phyloP scores from a whole-genome alignment of 2,797 vertebrate genomes.

The Lepidocolaptes lacrymiger region DNA sequence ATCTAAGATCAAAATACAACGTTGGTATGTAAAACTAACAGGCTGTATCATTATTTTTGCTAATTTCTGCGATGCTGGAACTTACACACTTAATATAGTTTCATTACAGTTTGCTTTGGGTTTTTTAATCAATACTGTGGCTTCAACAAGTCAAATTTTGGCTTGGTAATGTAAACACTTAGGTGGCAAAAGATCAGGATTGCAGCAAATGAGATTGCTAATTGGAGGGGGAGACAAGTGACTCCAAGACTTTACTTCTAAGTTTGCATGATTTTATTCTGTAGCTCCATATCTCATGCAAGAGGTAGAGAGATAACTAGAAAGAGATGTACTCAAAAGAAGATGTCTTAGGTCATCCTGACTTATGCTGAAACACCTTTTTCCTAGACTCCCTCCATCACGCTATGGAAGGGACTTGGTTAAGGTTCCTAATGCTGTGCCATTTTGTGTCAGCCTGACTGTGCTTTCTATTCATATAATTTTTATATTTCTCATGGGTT shows the following conservation, averaged over 20 bases:
- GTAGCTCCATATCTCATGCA: not conserved
- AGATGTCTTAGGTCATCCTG: not conserved
- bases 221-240: not conserved
- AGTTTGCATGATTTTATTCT: not conserved
- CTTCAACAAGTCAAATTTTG: not conserved
- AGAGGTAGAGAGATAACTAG: not conserved
- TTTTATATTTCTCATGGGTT: not conserved
- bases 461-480: not conserved
- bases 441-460: not conserved
- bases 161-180: not conserved
- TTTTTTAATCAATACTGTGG: not conserved
- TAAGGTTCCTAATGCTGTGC: not conserved
- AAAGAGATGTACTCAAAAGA: not conserved
- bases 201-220: not conserved
- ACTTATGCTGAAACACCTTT: not conserved
- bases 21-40: not conserved
- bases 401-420: not conserved
- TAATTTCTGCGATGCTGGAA: not conserved
- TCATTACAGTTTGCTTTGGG: not conserved
- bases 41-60: not conserved
- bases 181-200: not conserved
- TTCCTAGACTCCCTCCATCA: not conserved
- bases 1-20: not conserved
- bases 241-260: not conserved
- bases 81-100: not conserved